A percentile compares a stretch with the other conserved stretches of the same genome.
These are phyloP conservation scores for Erethizon dorsatum DNA, from an alignment of 2,797 vertebrate genomes.

Conservation along the genomic window DNA sequence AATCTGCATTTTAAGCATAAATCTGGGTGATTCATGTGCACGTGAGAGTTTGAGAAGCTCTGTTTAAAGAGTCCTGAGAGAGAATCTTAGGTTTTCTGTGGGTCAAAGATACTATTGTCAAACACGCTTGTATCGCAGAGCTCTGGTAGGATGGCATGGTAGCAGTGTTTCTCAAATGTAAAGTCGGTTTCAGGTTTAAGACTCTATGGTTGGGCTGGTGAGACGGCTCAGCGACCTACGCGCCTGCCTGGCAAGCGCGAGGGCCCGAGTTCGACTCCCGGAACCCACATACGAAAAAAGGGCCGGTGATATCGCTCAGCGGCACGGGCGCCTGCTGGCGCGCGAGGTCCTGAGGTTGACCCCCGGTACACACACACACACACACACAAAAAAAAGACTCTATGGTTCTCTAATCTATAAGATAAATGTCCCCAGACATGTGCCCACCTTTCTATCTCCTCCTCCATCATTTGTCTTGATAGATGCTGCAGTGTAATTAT, in stretches of 20 bases:
- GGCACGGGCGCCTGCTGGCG: too few relatives aligned
- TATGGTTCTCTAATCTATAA: neutral
- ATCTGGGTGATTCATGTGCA: neutral
- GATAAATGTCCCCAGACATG: neutral
- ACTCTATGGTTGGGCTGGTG: neutral
- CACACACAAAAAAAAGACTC: too few relatives aligned
- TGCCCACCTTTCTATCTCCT: neutral
- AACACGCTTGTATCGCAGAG: neutral
- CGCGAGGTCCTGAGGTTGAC: too few relatives aligned
- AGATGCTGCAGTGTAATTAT: neutral
- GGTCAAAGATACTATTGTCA: neutral
- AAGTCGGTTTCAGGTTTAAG: neutral
- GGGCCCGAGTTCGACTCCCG: too few relatives aligned
- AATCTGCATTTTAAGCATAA: slow-evolving; percentile 7
- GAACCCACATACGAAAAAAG: too few relatives aligned
- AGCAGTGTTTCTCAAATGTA: neutral
- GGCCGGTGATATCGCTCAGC: too few relatives aligned
- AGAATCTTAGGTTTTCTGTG: neutral
- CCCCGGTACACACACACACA: too few relatives aligned
- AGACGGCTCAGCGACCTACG: too few relatives aligned
- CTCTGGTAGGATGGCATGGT: neutral
- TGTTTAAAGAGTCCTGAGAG: neutral
- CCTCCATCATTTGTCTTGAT: neutral
- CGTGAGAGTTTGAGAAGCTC: neutral
- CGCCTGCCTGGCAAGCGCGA: too few relatives aligned